phyloP scores from a whole-genome alignment of 2,797 vertebrate species.

The Kryptopterus vitreolus region DNA sequence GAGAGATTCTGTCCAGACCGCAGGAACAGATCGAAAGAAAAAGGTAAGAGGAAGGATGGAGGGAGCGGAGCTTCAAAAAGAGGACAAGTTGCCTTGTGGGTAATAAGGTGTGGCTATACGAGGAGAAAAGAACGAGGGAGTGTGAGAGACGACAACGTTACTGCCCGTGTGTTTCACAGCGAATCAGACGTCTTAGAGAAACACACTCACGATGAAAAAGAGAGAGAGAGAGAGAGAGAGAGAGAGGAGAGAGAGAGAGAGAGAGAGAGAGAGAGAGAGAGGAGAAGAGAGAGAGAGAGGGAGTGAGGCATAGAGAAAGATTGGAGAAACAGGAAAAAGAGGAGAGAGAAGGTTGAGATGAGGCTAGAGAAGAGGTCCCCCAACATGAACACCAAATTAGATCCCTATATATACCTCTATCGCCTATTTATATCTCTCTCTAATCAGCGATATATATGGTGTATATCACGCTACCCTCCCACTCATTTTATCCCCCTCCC shows the following conservation, averaged over 20 bases:
- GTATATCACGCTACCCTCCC: too few species aligned
- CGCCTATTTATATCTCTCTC: too few species aligned
- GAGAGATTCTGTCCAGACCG: slow-evolving; percentile 3
- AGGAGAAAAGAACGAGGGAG: not conserved
- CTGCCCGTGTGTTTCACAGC: slow-evolving; percentile 50
- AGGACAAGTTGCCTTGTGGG: slow-evolving; percentile 48
- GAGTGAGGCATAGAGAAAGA: slow-evolving; percentile 20
- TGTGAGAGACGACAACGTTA: too few species aligned
- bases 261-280: slow-evolving; percentile 25
- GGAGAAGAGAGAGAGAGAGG: slow-evolving; percentile 20
- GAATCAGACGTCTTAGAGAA: slow-evolving; percentile 56
- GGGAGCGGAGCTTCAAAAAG: slow-evolving; percentile 17
- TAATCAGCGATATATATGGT: too few species aligned
- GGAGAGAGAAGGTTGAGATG: too few species aligned
- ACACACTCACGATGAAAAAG: slow-evolving; percentile 48
- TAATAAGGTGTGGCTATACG: slow-evolving; percentile 45
- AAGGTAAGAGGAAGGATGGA: not conserved
- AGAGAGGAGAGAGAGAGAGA: slow-evolving; percentile 24
- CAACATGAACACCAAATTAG: too few species aligned
- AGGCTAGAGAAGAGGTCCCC: too few species aligned
- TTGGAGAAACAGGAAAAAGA: slow-evolving; percentile 52
- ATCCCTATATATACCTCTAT: too few species aligned
- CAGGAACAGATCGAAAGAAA: slow-evolving; percentile 24
- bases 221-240: slow-evolving; percentile 20
- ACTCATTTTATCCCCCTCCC: too few species aligned